Evolutionary conservation across 2,797 vertebrate genomes (phyloP).

Genomic region (Poecilia wingei): DNA sequence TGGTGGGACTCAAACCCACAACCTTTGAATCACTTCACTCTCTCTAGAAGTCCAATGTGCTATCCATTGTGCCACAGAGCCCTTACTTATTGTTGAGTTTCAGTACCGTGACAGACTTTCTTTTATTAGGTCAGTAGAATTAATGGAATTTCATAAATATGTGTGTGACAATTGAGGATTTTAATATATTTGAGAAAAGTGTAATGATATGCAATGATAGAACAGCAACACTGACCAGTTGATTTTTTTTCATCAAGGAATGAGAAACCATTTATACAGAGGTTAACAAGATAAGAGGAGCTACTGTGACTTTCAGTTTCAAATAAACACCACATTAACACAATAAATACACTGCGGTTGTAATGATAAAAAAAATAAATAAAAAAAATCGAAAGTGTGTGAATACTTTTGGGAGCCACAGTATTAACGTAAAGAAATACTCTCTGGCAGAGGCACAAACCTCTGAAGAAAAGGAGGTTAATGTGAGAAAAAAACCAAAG

Average conservation of each 20-base stretch:
- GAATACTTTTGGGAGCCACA: background rate
- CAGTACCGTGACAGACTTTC: too few species aligned
- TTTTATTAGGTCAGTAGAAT: too few species aligned
- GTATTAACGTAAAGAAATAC: constrained; percentile 73
- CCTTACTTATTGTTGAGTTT: too few species aligned
- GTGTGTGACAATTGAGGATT: too few species aligned
- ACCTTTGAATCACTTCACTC: constrained; percentile 47
- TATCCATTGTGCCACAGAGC: constrained; percentile 92
- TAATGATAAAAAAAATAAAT: background rate
- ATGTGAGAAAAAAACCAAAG: constrained; percentile 81
- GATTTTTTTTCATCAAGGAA: background rate
- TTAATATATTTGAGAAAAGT: background rate
- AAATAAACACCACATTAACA: background rate
- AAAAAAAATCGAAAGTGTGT: background rate
- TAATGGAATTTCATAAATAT: too few species aligned
- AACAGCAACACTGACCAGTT: background rate
- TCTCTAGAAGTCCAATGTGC: constrained; percentile 96
- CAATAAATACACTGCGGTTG: background rate
- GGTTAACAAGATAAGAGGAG: background rate
- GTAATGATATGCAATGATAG: background rate
- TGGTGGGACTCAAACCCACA: constrained; percentile 89
- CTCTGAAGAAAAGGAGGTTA: constrained; percentile 77
- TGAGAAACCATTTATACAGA: background rate
- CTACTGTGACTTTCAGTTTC: background rate
- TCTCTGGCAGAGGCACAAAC: constrained; percentile 76